These are phyloP conservation scores for Odontesthes bonariensis DNA, from an alignment of 2,113 vertebrate genomes.

Conservation along the genomic window DNA sequence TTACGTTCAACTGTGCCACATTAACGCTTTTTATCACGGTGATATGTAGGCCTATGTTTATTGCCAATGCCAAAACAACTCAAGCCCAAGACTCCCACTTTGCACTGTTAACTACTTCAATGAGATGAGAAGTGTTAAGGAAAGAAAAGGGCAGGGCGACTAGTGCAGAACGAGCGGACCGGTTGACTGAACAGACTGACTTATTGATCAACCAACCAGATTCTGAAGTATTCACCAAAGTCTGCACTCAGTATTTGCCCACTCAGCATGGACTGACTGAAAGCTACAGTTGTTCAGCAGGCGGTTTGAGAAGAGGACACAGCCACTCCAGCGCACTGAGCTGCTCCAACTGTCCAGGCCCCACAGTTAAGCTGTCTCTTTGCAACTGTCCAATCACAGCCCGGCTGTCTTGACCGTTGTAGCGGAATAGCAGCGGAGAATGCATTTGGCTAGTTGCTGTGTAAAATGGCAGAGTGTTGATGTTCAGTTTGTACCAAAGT, in stretches of 20 bases:
- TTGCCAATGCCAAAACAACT: slow-evolving; percentile 88
- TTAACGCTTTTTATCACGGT: slow-evolving; percentile 65
- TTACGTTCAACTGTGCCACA: slow-evolving; percentile 82
- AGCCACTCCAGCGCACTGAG: neutral
- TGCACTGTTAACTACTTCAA: slow-evolving; percentile 40
- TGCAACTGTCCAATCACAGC: slow-evolving; percentile 48
- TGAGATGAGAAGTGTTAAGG: slow-evolving; percentile 77
- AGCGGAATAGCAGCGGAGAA: slow-evolving; percentile 46
- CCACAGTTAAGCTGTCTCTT: slow-evolving; percentile 39
- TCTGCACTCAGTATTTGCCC: neutral
- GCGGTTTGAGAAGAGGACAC: slow-evolving; percentile 16
- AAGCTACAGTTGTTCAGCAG: neutral
- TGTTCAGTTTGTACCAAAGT: slow-evolving; percentile 80
- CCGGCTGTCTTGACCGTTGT: slow-evolving; percentile 56
- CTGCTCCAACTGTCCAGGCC: slow-evolving; percentile 22
- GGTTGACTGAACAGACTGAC: neutral
- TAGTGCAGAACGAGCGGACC: neutral
- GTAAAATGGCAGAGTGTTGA: slow-evolving; percentile 48
- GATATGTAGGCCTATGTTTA: slow-evolving; percentile 74
- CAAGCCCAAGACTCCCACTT: slow-evolving; percentile 51
- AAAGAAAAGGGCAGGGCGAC: slow-evolving; percentile 9
- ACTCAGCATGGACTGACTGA: slow-evolving; percentile 18
- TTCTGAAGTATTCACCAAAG: slow-evolving; percentile 44
- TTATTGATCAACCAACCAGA: neutral
- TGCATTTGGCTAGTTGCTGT: slow-evolving; percentile 23